Base-by-base conservation (phyloP, 2,888 invertebrate species). In the Phytoseiulus persimilis region DNA sequence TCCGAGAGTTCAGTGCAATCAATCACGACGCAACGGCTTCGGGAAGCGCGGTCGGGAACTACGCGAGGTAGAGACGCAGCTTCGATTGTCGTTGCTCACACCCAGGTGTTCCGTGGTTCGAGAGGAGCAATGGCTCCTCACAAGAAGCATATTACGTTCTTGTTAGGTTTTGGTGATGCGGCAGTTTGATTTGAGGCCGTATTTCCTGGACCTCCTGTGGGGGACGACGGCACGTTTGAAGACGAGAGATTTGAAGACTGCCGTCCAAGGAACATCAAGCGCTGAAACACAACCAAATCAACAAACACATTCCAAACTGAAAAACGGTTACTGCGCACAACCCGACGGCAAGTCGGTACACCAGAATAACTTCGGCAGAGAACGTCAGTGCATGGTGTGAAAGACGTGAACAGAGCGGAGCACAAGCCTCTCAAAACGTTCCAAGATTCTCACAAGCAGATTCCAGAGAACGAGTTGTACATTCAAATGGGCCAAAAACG, bases 161-260 rank as follows among this genome's bases (percentile, higher is more conserved):
- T 32, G 39, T 45, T 87, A 32, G 87, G n/a, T 32, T 87, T 87
- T 65, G 65, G 65, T 65, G 65, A 65, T 14, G 65, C 65, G 65
- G 65, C 65, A 65, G 65, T 65, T 65, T 65, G 65, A 65, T 65
- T 65, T 65, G 65, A 65, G 65, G 65, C 14, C 65, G 65, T 65
- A 28, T 65, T 65, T 65, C 65, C 65, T 65, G 65, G 65, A 65
- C 65, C 65, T 65, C 65, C 65, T 65, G 65, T 65, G 23, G 65
- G 87, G 87, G 87, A 32, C 6, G 45, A 33, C n/a, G 32, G 32
- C 14, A 87, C 87, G 87, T 45, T 87, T 87, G 87, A 45, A 45
- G 32, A 87, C 87, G 87, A 87, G 32, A 87, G 87, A 33, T 87
- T 45, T 33, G 87, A 87, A 87, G 87, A 87, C 45, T 87, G 87